These are phyloP conservation scores for Sarcophilus harrisii DNA, from an alignment of 2,797 vertebrate genomes.

Conservation along the genomic window DNA sequence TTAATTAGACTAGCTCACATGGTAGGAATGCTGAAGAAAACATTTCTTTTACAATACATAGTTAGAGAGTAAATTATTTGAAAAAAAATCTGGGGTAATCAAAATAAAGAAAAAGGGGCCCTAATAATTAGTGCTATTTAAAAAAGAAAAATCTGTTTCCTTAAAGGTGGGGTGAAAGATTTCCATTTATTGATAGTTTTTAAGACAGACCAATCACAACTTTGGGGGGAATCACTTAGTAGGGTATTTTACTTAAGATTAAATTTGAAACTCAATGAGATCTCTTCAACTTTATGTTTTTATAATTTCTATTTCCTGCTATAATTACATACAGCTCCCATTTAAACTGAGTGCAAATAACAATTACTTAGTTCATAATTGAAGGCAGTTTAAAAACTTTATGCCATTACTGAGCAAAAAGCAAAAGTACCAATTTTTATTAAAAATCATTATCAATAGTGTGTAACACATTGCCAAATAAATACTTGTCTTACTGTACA, in stretches of 20 bases:
- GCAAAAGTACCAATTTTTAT: slow-evolving; percentile 74
- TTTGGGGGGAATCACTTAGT: neutral
- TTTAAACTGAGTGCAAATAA: slow-evolving; percentile 71
- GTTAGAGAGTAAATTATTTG: neutral
- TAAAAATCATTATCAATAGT: slow-evolving; percentile 78
- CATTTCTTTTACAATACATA: neutral
- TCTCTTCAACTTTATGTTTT: neutral
- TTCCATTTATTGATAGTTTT: neutral
- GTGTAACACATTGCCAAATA: slow-evolving; percentile 82
- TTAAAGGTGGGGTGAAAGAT: neutral
- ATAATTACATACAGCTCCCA: slow-evolving; percentile 69
- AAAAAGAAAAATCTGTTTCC: neutral
- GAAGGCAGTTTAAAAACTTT: slow-evolving; percentile 62
- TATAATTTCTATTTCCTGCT: slow-evolving; percentile 15
- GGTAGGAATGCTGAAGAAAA: neutral
- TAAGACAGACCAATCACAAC: neutral
- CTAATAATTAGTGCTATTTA: neutral
- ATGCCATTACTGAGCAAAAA: slow-evolving; percentile 67
- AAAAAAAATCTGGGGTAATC: neutral
- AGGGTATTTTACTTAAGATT: neutral
- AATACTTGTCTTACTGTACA: slow-evolving; percentile 75
- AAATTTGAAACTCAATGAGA: neutral
- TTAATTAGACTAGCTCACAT: neutral
- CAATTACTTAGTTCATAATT: slow-evolving; percentile 71
- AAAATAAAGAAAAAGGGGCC: neutral